A percentile compares a stretch with the other conserved stretches of the same genome.
Conservation (phyloP, 2,888 invertebrate genomes). For the Melinopterus prodromus region DNA sequence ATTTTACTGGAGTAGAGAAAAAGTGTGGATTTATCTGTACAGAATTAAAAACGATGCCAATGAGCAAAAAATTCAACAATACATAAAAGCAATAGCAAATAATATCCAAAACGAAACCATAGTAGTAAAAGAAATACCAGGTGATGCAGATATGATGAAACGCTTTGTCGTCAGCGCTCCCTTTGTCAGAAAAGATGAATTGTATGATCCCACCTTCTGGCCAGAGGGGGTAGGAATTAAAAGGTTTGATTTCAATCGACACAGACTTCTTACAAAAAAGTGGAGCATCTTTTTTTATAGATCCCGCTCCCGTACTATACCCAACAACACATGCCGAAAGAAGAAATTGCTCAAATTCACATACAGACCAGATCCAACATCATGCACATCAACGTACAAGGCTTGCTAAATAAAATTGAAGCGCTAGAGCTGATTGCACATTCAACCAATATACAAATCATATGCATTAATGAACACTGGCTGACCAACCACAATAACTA, state of each 20-base stretch:
- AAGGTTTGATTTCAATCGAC: not conserved
- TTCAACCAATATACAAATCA: not conserved
- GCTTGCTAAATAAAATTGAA: not conserved
- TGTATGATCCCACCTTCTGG: conserved; percentile 24
- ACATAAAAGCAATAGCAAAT: not conserved
- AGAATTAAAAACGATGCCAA: not conserved
- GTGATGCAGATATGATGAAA: not conserved
- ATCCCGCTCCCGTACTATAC: not conserved
- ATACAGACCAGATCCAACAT: not conserved
- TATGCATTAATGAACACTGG: not conserved
- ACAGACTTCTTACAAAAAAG: not conserved
- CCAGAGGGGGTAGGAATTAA: not conserved
- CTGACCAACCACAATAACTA: not conserved
- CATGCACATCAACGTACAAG: not conserved
- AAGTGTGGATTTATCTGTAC: not conserved
- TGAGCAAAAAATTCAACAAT: not conserved
- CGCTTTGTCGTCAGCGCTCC: not conserved
- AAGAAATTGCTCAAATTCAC: not conserved
- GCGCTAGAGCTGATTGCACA: not conserved
- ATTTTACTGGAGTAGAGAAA: not conserved
- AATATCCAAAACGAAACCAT: not conserved
- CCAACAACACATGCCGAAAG: not conserved
- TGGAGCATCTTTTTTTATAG: not conserved
- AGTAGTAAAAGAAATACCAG: not conserved
- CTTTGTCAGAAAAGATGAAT: conserved; percentile 44